A percentile compares a stretch with the other conserved stretches of the same genome.
Conservation (phyloP, 2,113 vertebrate genomes). For the Pholis gunnellus region DNA sequence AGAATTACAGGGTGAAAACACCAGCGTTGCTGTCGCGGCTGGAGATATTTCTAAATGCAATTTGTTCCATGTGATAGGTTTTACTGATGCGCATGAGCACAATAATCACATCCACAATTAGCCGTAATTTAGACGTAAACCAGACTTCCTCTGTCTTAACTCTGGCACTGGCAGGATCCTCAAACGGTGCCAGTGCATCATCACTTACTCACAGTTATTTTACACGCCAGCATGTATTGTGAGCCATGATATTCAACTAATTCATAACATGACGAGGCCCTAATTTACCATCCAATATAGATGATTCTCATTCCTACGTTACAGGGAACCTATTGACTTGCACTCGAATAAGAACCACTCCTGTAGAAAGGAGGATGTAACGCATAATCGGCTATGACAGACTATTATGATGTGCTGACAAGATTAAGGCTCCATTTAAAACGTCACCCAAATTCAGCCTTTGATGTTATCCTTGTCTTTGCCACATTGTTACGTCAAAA, state of each 20-base stretch:
- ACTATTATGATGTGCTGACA: constrained; percentile 66
- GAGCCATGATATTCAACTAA: constrained; percentile 36
- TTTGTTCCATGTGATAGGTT: not conserved
- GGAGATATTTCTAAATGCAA: not conserved
- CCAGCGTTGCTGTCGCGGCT: not conserved
- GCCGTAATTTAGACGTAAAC: constrained; percentile 14
- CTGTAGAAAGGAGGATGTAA: constrained; percentile 34
- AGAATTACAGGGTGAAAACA: not conserved
- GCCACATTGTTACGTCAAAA: constrained; percentile 48
- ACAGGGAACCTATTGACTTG: constrained; percentile 25
- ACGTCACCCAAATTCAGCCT: constrained; percentile 53
- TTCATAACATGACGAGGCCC: constrained; percentile 23
- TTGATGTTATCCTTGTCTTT: constrained; percentile 68
- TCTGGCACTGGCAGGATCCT: constrained; percentile 20
- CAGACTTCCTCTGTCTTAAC: constrained; percentile 27
- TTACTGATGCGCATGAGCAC: not conserved
- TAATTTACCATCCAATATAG: constrained; percentile 22
- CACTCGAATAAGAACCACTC: constrained; percentile 24
- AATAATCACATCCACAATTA: not conserved
- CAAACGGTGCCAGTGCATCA: constrained; percentile 19
- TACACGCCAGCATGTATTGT: constrained; percentile 24
- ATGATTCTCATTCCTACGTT: constrained; percentile 22
- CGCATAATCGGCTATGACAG: constrained; percentile 44
- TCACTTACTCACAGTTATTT: constrained; percentile 46
- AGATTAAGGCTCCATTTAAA: constrained; percentile 64